phyloP scores from a whole-genome alignment of 35 echinoderm and acorn worm genomes.

The Ophioderma brevispina region DNA sequence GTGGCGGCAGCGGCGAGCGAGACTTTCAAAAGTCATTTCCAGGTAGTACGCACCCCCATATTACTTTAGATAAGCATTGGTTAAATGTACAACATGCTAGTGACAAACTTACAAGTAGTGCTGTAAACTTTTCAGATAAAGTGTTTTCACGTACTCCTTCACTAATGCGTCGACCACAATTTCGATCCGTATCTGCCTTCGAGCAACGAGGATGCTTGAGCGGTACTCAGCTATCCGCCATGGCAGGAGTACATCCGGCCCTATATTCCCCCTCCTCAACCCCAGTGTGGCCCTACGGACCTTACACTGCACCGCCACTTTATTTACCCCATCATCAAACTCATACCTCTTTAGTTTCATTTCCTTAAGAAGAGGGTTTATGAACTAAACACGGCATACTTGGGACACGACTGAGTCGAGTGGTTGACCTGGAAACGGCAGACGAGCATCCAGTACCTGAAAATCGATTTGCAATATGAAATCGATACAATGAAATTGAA shows the following conservation, averaged over 20 bases:
- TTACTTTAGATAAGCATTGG: neutral
- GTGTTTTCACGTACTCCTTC: neutral
- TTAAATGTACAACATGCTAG: neutral
- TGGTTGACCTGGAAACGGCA: too few species aligned
- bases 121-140: neutral
- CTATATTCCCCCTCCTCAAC: neutral
- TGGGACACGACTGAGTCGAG: too few species aligned
- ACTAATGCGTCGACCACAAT: neutral
- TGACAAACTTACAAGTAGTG: neutral
- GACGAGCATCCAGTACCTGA: too few species aligned
- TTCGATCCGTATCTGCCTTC: neutral
- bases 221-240: neutral
- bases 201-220: neutral
- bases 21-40: neutral
- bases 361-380: neutral
- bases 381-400: too few species aligned
- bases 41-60: too few species aligned
- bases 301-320: neutral
- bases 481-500: too few species aligned
- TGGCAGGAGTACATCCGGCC: neutral
- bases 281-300: neutral
- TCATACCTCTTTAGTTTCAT: neutral
- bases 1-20: neutral
- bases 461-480: too few species aligned
- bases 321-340: neutral